Percentiles rank a stretch among this genome's conserved stretches.
These are phyloP conservation scores for Miltochrista miniata DNA, from an alignment of 2,888 invertebrate species.

Conservation along the genomic window DNA sequence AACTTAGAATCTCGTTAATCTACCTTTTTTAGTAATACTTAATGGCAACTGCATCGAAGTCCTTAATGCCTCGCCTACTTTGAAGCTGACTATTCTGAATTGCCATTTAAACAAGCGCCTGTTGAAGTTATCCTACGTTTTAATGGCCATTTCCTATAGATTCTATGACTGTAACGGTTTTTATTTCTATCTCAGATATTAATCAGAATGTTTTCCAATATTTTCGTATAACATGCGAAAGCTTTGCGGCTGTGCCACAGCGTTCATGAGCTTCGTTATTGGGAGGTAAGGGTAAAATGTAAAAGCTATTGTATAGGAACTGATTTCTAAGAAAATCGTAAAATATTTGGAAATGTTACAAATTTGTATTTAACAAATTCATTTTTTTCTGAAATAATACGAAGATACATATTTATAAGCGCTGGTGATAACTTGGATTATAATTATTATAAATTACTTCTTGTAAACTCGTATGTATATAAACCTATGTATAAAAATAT, in stretches of 20 bases:
- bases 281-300: constrained; percentile 76
- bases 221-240: constrained; percentile 56
- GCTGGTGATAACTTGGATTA: not conserved
- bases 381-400: constrained; percentile 34
- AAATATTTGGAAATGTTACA: constrained; percentile 80
- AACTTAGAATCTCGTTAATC: no score
- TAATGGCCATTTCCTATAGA: no score
- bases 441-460: not conserved
- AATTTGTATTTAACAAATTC: constrained; percentile 74
- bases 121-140: no score
- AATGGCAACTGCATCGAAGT: no score
- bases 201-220: constrained; percentile 64
- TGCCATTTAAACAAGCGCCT: not conserved
- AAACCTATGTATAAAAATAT: constrained; percentile 24
- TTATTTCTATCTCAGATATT: constrained; percentile 70
- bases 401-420: constrained; percentile 24
- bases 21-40: no score
- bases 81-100: no score
- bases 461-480: constrained; percentile 19
- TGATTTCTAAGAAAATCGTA: constrained; percentile 76
- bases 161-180: constrained; percentile 4
- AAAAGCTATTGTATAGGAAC: constrained; percentile 69
- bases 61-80: no score
- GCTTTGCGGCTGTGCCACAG: constrained; percentile 67
- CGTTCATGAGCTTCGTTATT: constrained; percentile 78